Evolutionary conservation across 30 jellyfish, hydroid and myxozoan genomes (phyloP).

Genomic region (Aurelia coerulea): DNA sequence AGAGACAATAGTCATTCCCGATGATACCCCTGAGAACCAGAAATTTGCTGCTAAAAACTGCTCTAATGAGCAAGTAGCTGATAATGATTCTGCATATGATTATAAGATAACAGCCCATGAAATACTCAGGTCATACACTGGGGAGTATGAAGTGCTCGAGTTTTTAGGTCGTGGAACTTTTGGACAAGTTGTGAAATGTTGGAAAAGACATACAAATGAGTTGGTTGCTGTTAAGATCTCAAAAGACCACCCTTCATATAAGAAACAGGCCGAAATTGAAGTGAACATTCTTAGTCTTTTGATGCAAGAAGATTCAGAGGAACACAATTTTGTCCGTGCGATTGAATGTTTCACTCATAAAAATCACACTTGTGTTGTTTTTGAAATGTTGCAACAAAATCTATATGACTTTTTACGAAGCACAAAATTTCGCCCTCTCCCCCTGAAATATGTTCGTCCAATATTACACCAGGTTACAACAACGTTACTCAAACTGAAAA

Average conservation of each 20-base stretch:
- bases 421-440: constrained; percentile 93
- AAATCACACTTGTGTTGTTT: constrained; percentile 98
- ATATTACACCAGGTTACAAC: constrained; percentile 95
- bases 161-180: constrained; percentile 98
- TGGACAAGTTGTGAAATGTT: constrained; percentile 99
- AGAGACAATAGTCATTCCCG: constrained; percentile 93
- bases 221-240: constrained; percentile 98
- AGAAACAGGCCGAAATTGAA: constrained; percentile 98
- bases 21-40: constrained; percentile 90
- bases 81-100: constrained; percentile 89
- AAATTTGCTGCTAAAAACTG: constrained; percentile 50
- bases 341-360: constrained; percentile 95
- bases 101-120: constrained; percentile 96
- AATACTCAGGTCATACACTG: constrained; percentile 93
- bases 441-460: constrained; percentile 95
- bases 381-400: constrained; percentile 98
- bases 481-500: constrained; percentile 84
- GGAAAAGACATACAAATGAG: constrained; percentile 98
- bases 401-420: constrained; percentile 95
- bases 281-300: constrained; percentile 88
- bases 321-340: constrained; percentile 94
- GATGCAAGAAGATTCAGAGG: constrained; percentile 99
- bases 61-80: constrained; percentile 64
- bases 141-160: constrained; percentile 97
- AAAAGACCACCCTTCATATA: constrained; percentile 97